phyloP scores from a whole-genome alignment of 1,140 invertebrate genomes.

The Caenorhabditis remanei region DNA sequence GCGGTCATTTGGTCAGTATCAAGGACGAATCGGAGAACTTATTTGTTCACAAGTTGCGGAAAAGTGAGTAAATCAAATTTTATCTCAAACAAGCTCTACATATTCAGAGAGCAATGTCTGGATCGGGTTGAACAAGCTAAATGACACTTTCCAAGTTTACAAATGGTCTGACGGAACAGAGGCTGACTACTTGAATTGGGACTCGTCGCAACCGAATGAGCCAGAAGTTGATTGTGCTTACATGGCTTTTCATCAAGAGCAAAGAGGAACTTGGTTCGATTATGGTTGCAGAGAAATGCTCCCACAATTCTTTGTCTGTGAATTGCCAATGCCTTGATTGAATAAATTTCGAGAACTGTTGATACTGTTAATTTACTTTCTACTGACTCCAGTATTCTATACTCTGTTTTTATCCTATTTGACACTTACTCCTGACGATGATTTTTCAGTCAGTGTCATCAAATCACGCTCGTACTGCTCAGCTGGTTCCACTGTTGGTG shows the following conservation, averaged over 20 bases:
- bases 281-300: conserved; percentile 71
- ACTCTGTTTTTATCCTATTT: not conserved
- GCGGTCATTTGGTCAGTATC: conserved; percentile 72
- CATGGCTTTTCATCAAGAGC: conserved; percentile 75
- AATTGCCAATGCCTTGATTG: conserved; percentile 60
- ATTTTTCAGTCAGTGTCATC: conserved; percentile 75
- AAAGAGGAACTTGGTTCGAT: conserved; percentile 75
- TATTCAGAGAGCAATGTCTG: conserved; percentile 75
- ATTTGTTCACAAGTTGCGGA: conserved; percentile 72
- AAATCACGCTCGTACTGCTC: conserved; percentile 75
- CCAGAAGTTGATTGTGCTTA: conserved; percentile 74
- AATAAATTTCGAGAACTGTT: not conserved
- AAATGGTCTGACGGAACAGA: conserved; percentile 70
- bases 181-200: conserved; percentile 73
- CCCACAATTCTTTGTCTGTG: conserved; percentile 76
- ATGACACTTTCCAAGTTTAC: conserved; percentile 65
- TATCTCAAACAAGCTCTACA: not conserved
- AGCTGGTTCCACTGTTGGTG: conserved; percentile 8
- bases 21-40: conserved; percentile 72
- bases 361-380: not conserved
- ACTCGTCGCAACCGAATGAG: conserved; percentile 74
- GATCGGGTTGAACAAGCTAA: conserved; percentile 75
- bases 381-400: not conserved
- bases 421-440: conserved; percentile 65
- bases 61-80: conserved; percentile 67